Base-by-base conservation (phyloP, 2,113 vertebrate genomes). In the Ahaetulla prasina region DNA sequence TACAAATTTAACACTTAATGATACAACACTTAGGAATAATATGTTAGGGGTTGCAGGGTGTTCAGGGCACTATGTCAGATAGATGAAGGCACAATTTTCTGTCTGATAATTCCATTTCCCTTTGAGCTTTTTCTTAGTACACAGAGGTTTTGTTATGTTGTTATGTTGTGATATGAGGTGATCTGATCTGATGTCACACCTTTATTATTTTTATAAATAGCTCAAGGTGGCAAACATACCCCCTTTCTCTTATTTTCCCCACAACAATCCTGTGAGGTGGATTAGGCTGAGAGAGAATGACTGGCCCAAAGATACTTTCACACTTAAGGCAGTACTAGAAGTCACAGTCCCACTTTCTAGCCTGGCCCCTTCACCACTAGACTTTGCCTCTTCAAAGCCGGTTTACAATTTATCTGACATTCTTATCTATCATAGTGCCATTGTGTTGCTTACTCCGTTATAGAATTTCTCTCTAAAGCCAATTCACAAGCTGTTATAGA, bases 91-190 rank as follows among this genome's bases (percentile, higher is more conserved):
- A 39, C 7, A n/a, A 74, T 20, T 80, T 7, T 43, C 35, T n/a
- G 11, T n/a, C 63, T 39, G 74, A 80, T 80, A 80, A 39, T 8
- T 39, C 14, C 35, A 80, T 43, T 22, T 39, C 18, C 35, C 18
- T 80, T 39, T 39, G 35, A 80, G 20, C 68, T 39, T 80, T 80
- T 80, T 39, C n/a, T 39, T 80, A 39, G n/a, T 39, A 74, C 68
- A 39, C 16, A 39, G 68, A 2, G 35, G 6, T 39, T 39, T 3
- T 39, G 30, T 68, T 63, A n/a, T 5, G 63, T 68, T 68, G 14
- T 2, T 60, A 9, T 2, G 8, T 2, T 55, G 7, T 2, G 2
- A 23, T 63, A 25, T 1, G 55, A 25, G 0, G 2, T 55, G 22
- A 25, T 3, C 2, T 60, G 25, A 60, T 10, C 10, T n/a, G 27